Evolutionary conservation across 2,113 vertebrate species (phyloP).

Genomic region (Stigmatopora nigra): DNA sequence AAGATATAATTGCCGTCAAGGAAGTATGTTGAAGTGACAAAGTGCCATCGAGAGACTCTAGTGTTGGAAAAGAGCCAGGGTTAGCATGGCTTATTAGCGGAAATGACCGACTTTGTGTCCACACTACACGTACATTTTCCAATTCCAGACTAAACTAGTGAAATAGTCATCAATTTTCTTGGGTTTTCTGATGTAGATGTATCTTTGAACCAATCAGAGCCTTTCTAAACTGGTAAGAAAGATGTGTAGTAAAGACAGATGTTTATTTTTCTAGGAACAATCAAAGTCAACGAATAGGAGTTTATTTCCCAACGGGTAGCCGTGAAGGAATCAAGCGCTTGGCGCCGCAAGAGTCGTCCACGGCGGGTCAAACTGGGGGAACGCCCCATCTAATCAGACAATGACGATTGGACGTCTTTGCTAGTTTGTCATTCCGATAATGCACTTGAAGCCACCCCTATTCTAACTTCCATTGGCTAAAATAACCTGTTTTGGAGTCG

Average conservation of each 20-base stretch:
- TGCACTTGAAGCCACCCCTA: conserved; percentile 31
- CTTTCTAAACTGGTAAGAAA: conserved; percentile 6
- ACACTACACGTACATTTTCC: too few relatives aligned
- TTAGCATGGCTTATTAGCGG: too few relatives aligned
- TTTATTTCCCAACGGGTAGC: conserved; percentile 8
- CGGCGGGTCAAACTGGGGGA: conserved; percentile 26
- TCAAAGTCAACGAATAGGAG: conserved; percentile 4
- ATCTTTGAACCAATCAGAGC: conserved; percentile 23
- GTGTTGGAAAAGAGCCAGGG: too few relatives aligned
- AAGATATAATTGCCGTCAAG: neutral
- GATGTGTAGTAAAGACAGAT: neutral
- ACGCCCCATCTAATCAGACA: conserved; percentile 45
- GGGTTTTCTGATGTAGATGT: conserved; percentile 8
- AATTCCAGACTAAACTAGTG: too few relatives aligned
- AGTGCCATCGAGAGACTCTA: too few relatives aligned
- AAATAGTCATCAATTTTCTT: too few relatives aligned
- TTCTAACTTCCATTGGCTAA: conserved; percentile 50
- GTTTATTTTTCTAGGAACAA: conserved; percentile 6
- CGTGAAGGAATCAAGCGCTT: conserved; percentile 17
- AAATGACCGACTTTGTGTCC: too few relatives aligned
- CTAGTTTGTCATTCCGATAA: conserved; percentile 64
- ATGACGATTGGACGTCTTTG: conserved; percentile 58
- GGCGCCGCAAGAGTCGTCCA: conserved; percentile 12
- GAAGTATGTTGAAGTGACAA: too few relatives aligned
- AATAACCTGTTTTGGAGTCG: conserved; percentile 52